phyloP scores from a whole-genome alignment of 1,140 invertebrate genomes.

The Condylostylus longicornis region DNA sequence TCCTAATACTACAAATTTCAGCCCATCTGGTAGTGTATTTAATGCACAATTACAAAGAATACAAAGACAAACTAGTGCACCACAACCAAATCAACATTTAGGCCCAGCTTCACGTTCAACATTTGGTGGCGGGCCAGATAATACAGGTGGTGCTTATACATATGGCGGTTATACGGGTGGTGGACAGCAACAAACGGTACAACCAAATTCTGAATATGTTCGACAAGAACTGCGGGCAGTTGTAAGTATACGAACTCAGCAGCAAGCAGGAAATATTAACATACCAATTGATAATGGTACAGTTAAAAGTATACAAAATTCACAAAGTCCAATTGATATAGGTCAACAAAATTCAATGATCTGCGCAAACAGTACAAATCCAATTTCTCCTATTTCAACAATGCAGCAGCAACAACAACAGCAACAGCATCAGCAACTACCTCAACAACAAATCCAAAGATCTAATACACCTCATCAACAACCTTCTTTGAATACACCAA shows the following conservation, averaged over 20 bases:
- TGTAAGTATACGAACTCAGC: constrained; percentile 63
- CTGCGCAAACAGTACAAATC: constrained; percentile 24
- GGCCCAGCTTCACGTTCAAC: too few relatives aligned
- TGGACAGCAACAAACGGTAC: not conserved
- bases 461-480: constrained; percentile 8
- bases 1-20: constrained; percentile 24
- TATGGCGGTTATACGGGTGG: constrained; percentile 9
- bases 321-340: constrained; percentile 23
- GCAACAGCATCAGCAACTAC: constrained; percentile 6
- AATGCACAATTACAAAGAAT: constrained; percentile 38
- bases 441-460: constrained; percentile 3
- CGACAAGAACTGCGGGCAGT: constrained; percentile 75
- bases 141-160: constrained; percentile 7
- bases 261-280: constrained; percentile 25
- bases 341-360: constrained; percentile 22
- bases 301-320: constrained; percentile 13
- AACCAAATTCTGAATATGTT: constrained; percentile 53
- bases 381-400: constrained; percentile 19
- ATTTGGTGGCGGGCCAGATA: constrained; percentile 10
- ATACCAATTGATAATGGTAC: constrained; percentile 10
- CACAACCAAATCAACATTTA: constrained; percentile 48
- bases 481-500: constrained; percentile 24
- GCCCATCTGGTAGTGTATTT: constrained; percentile 12
- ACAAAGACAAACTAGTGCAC: constrained; percentile 46
- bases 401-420: constrained; percentile 5